Evolutionary conservation across 1,140 invertebrate species (phyloP), one percentile per base, ranked within the genome.

Genomic region (Brachionus rotundiformis): DNA sequence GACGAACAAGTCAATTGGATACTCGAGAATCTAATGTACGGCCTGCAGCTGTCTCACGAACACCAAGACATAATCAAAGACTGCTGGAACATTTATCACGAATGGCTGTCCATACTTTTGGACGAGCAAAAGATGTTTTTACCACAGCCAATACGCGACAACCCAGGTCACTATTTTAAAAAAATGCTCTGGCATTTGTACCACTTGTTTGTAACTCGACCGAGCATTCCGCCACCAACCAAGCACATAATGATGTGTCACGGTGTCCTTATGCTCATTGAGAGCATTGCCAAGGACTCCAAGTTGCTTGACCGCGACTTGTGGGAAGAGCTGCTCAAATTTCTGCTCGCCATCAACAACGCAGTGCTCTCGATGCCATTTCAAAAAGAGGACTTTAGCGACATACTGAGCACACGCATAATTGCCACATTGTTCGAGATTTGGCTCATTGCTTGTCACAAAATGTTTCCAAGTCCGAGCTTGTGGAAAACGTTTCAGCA

Each of bases 61-160:
- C 95, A 98, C 86, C 94, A 96, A 87, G 95, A 98, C 84, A 94
- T 94, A 0, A 93, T 98, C 47, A 92, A 95, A 83, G 95, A 98
- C 87, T 98, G 95, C 88, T 95, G 98, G 7, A 94, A 94, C 87
- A 92, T 98, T 25, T 98, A 98, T 86, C 98, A 95, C 87, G 95
- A 98, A 85, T 98, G 96, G 96, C 88, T 98, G 29, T 92, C 93
- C 0, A 93, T 94, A 0, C 88, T 96, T 68, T 91, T 95, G 84
- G 92, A 94, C 1, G 86, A 89, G 82, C 93, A 94, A 1, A 93
- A 87, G 79, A 73, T 85, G 5, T 86, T 85, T 84, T 93, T 97
- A 19, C 95, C 95, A 0, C 91, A 91, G 84, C 94, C 93, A 1
- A 92, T 98, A 11, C 89, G 91, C 41, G 92, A 95, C 71, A 93